phyloP scores from a whole-genome alignment of 2,113 vertebrate species.

The Microcebus griseorufus region DNA sequence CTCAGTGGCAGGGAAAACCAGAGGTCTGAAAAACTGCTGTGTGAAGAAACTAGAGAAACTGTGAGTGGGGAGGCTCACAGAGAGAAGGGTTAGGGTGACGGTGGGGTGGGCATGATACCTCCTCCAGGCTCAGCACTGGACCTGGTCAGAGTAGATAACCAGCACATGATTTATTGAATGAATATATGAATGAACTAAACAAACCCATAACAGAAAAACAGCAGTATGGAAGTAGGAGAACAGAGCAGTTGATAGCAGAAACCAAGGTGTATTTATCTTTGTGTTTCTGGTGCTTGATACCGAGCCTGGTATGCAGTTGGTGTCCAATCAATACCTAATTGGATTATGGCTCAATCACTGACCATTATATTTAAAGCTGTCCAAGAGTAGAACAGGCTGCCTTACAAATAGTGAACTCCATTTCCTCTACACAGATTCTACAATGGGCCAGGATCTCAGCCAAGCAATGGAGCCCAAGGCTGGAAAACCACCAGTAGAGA shows the following conservation, averaged over 20 bases:
- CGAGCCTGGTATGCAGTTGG: not conserved
- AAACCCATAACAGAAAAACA: not conserved
- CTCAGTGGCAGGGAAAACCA: not conserved
- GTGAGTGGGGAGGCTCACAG: not conserved
- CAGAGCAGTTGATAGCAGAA: not conserved
- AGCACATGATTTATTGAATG: not conserved
- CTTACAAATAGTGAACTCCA: not conserved
- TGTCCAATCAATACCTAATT: not conserved
- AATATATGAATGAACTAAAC: not conserved
- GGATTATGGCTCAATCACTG: not conserved
- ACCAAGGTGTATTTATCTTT: not conserved
- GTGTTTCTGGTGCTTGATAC: not conserved
- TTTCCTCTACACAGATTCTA: not conserved
- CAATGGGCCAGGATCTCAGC: not conserved
- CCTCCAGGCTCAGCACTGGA: not conserved
- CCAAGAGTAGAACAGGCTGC: not conserved
- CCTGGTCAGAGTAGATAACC: not conserved
- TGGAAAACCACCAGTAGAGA: not conserved
- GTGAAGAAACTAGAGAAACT: not conserved
- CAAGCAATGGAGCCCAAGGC: not conserved
- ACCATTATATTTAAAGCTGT: not conserved
- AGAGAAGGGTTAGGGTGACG: not conserved
- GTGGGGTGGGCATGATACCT: too few relatives aligned
- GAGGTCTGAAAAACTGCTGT: not conserved
- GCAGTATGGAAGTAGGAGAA: not conserved